Conservation (phyloP, 2,113 vertebrate species). For the Rallus limicola region DNA sequence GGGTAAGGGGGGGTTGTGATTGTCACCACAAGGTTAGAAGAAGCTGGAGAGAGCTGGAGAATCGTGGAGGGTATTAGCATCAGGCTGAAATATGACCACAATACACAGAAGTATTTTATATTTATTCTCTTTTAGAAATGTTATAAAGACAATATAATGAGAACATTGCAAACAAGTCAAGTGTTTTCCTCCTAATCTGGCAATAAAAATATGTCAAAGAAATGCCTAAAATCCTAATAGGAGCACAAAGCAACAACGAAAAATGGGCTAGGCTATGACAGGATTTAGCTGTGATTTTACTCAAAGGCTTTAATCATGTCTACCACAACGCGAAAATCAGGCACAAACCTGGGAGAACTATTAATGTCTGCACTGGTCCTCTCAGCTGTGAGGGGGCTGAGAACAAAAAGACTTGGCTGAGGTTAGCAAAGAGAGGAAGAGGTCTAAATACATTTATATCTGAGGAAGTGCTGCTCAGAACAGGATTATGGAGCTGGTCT, state of each 20-base stretch:
- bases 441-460: background rate
- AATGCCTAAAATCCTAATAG: slow-evolving; percentile 61
- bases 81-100: slow-evolving; percentile 73
- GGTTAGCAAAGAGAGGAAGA: background rate
- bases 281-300: slow-evolving; percentile 49
- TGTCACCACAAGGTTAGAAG: slow-evolving; percentile 66
- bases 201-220: slow-evolving; percentile 75
- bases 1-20: slow-evolving; percentile 20
- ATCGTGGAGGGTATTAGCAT: slow-evolving; percentile 62
- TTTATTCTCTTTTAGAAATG: slow-evolving; percentile 77
- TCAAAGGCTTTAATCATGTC: slow-evolving; percentile 33
- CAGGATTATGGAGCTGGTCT: background rate
- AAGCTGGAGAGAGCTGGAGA: slow-evolving; percentile 67
- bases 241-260: slow-evolving; percentile 25
- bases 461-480: background rate
- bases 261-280: slow-evolving; percentile 30
- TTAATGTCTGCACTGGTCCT: background rate
- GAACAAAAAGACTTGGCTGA: background rate
- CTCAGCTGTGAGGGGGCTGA: background rate
- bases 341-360: background rate
- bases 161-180: slow-evolving; percentile 74
- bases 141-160: slow-evolving; percentile 81
- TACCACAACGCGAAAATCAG: background rate
- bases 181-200: slow-evolving; percentile 77
- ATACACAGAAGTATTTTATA: slow-evolving; percentile 71